phyloP scores from a whole-genome alignment of 1,140 invertebrate species.

The Oppia nitens region DNA sequence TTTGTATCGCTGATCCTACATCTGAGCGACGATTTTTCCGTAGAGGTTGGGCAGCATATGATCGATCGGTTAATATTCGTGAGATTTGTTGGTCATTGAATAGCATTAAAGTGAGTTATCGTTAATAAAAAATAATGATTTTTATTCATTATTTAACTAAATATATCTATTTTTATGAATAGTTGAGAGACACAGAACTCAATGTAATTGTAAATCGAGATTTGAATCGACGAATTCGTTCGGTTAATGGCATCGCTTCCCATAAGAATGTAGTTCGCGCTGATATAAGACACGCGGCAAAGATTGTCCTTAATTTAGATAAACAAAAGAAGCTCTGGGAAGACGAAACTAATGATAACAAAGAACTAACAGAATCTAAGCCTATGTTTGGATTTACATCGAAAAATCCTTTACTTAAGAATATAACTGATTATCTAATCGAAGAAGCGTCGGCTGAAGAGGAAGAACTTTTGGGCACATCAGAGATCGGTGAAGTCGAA shows the following conservation, averaged over 20 bases:
- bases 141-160: not conserved
- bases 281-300: slow-evolving; percentile 82
- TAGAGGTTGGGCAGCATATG: slow-evolving; percentile 95
- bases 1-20: slow-evolving; percentile 89
- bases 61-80: slow-evolving; percentile 91
- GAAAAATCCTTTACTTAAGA: slow-evolving; percentile 85
- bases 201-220: slow-evolving; percentile 88
- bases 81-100: slow-evolving; percentile 86
- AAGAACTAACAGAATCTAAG: slow-evolving; percentile 12
- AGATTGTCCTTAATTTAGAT: slow-evolving; percentile 88
- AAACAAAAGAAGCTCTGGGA: slow-evolving; percentile 61
- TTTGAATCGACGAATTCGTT: slow-evolving; percentile 71
- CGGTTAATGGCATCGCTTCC: slow-evolving; percentile 76
- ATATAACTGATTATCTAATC: slow-evolving; percentile 94
- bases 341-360: slow-evolving; percentile 1
- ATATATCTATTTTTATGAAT: slow-evolving; percentile 18
- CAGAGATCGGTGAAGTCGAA: slow-evolving; percentile 29
- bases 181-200: slow-evolving; percentile 78
- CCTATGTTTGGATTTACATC: slow-evolving; percentile 47
- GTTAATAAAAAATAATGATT: not conserved
- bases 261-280: slow-evolving; percentile 75
- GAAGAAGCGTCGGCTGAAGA: slow-evolving; percentile 97
- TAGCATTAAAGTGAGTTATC: not conserved
- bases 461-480: slow-evolving; percentile 68
- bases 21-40: slow-evolving; percentile 86